Conservation (phyloP, 2,888 invertebrate genomes). For the Dyspetes luteomarginatus region DNA sequence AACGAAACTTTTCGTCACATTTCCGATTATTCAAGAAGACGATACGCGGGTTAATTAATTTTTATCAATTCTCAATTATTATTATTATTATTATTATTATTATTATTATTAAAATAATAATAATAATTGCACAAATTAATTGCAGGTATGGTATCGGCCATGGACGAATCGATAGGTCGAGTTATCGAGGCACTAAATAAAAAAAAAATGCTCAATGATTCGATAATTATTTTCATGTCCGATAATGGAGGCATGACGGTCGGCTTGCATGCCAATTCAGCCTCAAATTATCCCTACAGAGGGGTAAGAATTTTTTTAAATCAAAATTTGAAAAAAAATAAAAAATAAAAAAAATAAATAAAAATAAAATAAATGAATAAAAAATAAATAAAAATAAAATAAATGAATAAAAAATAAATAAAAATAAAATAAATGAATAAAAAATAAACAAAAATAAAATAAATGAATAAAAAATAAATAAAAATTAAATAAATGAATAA, state of each 20-base stretch:
- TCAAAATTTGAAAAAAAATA: no score
- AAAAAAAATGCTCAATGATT: conserved; percentile 85
- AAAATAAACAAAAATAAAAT: no score
- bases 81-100: not conserved
- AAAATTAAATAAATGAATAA: no score
- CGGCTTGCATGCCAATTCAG: conserved; percentile 84
- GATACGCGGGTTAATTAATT: conserved; percentile 87
- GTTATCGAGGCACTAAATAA: conserved; percentile 84
- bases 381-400: no score
- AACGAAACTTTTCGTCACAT: conserved; percentile 89
- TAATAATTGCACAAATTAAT: conserved; percentile 65
- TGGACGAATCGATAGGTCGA: conserved; percentile 86
- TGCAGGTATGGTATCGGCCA: conserved; percentile 85
- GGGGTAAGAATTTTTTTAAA: conserved; percentile 82
- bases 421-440: no score
- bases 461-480: no score
- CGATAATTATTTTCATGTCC: conserved; percentile 86
- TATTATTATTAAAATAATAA: not conserved
- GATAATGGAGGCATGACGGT: conserved; percentile 86
- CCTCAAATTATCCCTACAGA: conserved; percentile 87
- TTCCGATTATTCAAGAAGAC: conserved; percentile 87
- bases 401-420: no score
- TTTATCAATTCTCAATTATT: conserved; percentile 1
- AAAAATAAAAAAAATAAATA: no score
- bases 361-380: no score